Base-by-base conservation (phyloP, 2,797 vertebrate species). In the Silurus lanzhouensis region DNA sequence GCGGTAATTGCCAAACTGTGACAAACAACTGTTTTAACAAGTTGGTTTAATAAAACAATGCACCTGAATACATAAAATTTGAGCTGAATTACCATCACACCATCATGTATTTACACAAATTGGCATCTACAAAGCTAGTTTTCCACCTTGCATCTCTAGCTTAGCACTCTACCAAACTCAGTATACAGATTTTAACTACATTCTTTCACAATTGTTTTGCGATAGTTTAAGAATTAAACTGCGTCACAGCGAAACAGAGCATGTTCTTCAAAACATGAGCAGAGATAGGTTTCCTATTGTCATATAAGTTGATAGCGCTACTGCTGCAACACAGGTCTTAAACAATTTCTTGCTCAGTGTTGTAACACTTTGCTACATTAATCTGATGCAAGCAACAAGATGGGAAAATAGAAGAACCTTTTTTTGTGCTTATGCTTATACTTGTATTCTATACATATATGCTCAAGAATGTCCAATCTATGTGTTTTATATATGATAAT, bases 301-400 rank as follows among this genome's bases (percentile, higher is more conserved):
- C 22, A 64, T 46, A 63, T 8, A 46, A 48, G 20, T 60, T 48
- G 77, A 80, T 38, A 64, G 3, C 22, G 31, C 12, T 25, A 27
- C 22, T 81, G 64, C 88, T 83, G 71, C 20, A 68, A 77, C 90
- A 89, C 52, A 79, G 57, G 48, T 72, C 85, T 83, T 86, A 81
- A 72, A 38, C 79, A 46, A 52, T 83, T 72, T 46, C 61, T 82
- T 87, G 61, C 46, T 1, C 0, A 58, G 57, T 57, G 27, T 70
- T 66, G 38, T 72, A 12, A 58, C 71, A 2, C 13, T 58, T 27
- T 17, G 6, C 48, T 72, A 72, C 22, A 25, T 55, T 25, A 25
- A 22, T 25, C 1, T 74, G 71, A 74, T 74, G 71, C 52, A 72
- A 72, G 14, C 25, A 38, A 22, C 5, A 46, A 61, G 76, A n/a